phyloP scores from a whole-genome alignment of 37 sponge, comb jelly and placozoan genomes.

The Hexactinellida sp. region DNA sequence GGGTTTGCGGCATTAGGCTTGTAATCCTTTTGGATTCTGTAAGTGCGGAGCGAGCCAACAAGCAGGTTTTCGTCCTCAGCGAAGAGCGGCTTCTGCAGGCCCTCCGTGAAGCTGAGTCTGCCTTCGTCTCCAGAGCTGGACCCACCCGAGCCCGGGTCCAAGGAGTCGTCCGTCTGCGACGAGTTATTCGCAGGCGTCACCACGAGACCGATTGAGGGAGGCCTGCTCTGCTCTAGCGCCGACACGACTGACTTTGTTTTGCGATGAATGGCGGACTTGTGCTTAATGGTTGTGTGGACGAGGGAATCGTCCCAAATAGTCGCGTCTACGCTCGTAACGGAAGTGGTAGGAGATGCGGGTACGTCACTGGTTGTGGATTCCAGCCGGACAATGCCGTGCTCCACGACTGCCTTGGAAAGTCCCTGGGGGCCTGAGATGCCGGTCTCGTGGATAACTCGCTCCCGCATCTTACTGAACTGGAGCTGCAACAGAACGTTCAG shows the following conservation, averaged over 20 bases:
- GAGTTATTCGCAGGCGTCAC: background rate
- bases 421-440: background rate
- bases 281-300: background rate
- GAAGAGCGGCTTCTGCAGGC: constrained; percentile 9
- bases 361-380: background rate
- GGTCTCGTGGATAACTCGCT: background rate
- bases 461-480: background rate
- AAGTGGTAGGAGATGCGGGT: background rate
- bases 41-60: background rate
- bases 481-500: background rate
- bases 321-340: background rate
- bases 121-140: background rate
- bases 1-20: background rate
- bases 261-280: background rate
- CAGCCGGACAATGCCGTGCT: background rate
- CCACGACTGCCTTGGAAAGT: background rate
- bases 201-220: background rate
- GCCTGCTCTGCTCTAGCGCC: background rate
- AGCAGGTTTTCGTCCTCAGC: background rate
- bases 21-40: background rate
- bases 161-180: background rate
- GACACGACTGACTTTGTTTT: background rate
- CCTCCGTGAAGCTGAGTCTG: background rate
- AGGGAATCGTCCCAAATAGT: background rate
- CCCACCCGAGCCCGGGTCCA: background rate